Evolutionary conservation across 2,113 vertebrate genomes (phyloP).

Genomic region (Hyla sarda): DNA sequence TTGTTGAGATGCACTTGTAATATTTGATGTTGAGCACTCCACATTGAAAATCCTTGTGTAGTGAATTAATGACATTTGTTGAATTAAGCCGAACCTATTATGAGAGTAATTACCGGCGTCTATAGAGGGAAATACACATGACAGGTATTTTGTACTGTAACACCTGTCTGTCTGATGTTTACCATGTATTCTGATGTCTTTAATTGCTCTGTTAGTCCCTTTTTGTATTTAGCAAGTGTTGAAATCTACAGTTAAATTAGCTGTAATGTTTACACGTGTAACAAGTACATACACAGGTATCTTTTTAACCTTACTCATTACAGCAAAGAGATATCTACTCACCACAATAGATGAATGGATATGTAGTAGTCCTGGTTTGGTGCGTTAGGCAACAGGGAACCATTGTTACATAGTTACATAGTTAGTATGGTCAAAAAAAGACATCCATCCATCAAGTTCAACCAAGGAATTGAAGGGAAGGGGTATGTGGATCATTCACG

Average conservation of each 20-base stretch:
- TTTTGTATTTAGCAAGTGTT: conserved; percentile 4
- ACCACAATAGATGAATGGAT: too few species aligned
- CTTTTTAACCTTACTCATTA: background rate
- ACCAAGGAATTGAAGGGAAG: too few species aligned
- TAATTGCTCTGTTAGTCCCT: conserved; percentile 18
- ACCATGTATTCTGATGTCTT: background rate
- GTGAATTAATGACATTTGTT: background rate
- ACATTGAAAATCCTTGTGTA: background rate
- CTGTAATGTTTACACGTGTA: background rate
- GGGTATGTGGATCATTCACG: too few species aligned
- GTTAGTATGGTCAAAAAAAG: too few species aligned
- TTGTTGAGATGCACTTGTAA: too few species aligned
- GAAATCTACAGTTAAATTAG: background rate
- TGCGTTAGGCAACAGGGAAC: too few species aligned
- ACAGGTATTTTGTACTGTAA: background rate
- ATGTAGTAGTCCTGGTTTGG: too few species aligned
- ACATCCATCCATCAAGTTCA: too few species aligned
- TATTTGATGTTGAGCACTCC: background rate
- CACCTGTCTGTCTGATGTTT: background rate
- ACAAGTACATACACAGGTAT: background rate
- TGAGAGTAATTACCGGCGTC: background rate
- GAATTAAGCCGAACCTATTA: background rate
- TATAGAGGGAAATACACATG: background rate
- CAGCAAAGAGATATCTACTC: too few species aligned
- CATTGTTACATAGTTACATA: too few species aligned